A percentile compares a stretch with the other conserved stretches of the same genome.
Evolutionary conservation across 2,888 invertebrate species (phyloP).

Genomic region (Mactromeris polynyma): DNA sequence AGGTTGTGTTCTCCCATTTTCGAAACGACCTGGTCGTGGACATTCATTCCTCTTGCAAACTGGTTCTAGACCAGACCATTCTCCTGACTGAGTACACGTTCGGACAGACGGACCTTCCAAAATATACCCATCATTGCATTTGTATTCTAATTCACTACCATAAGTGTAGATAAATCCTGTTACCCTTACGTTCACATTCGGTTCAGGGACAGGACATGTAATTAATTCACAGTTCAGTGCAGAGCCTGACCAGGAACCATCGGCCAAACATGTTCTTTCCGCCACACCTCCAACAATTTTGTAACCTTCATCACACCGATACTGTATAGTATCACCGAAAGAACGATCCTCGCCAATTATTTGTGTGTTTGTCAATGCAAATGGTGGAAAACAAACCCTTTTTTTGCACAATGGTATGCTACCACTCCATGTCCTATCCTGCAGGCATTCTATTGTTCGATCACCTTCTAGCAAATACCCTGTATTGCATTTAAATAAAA

Average conservation of each 20-base stretch:
- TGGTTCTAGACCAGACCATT: constrained; percentile 83
- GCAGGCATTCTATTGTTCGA: constrained; percentile 76
- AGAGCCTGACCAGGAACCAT: constrained; percentile 75
- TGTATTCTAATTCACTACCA: constrained; percentile 57
- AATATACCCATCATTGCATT: constrained; percentile 77
- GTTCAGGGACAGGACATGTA: constrained; percentile 67
- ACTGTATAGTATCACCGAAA: constrained; percentile 68
- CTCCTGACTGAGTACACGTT: constrained; percentile 80
- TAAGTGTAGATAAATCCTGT: constrained; percentile 49
- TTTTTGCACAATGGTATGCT: constrained; percentile 58
- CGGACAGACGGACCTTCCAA: constrained; percentile 75
- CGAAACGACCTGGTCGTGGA: constrained; percentile 69
- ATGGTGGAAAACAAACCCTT: constrained; percentile 62
- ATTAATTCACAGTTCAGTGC: constrained; percentile 72
- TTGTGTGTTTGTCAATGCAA: constrained; percentile 59
- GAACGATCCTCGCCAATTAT: constrained; percentile 58
- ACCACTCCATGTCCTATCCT: constrained; percentile 78
- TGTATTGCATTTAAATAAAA: constrained; percentile 72
- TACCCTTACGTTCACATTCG: constrained; percentile 60
- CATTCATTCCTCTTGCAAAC: constrained; percentile 79
- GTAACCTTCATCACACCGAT: constrained; percentile 78
- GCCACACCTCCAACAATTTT: constrained; percentile 65
- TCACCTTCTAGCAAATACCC: constrained; percentile 79
- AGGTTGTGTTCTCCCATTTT: constrained; percentile 68
- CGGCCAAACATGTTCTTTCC: constrained; percentile 70